Evolutionary conservation across 2,888 invertebrate species (phyloP).

Genomic region (Eristalis pertinax): DNA sequence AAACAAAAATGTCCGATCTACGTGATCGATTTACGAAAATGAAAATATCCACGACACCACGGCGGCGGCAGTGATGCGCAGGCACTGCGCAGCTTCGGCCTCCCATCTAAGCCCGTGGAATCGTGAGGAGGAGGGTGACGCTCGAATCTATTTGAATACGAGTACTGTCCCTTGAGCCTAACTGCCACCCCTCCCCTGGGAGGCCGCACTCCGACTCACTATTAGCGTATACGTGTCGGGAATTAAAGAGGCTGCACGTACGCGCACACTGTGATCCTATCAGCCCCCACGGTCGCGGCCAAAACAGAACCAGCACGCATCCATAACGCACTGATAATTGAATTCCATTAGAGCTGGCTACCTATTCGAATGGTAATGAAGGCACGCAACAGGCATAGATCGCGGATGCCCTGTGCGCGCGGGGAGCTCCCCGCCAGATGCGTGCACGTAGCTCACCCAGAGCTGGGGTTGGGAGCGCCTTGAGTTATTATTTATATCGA

Average conservation of each 20-base stretch:
- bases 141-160: slow-evolving; percentile 54
- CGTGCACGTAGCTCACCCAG: not conserved
- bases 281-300: not conserved
- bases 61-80: slow-evolving; percentile 38
- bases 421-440: slow-evolving; percentile 1
- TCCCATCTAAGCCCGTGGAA: slow-evolving; percentile 36
- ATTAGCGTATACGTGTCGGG: slow-evolving; percentile 64
- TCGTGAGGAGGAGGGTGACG: slow-evolving; percentile 46
- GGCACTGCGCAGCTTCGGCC: slow-evolving; percentile 54
- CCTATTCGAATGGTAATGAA: slow-evolving; percentile 52
- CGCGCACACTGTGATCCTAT: slow-evolving; percentile 41
- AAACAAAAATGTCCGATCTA: slow-evolving; percentile 59
- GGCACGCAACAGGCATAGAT: slow-evolving; percentile 38
- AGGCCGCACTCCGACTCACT: slow-evolving; percentile 27
- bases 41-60: slow-evolving; percentile 24
- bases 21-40: slow-evolving; percentile 67
- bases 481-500: slow-evolving; percentile 35
- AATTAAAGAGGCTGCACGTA: slow-evolving; percentile 49
- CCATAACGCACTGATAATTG: slow-evolving; percentile 49
- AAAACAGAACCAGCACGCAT: slow-evolving; percentile 38
- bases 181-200: slow-evolving; percentile 15
- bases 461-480: slow-evolving; percentile 50
- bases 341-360: slow-evolving; percentile 51
- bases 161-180: slow-evolving; percentile 46
- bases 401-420: not conserved